Percentiles rank a stretch among this genome's conserved stretches.
Evolutionary conservation across 2,888 invertebrate genomes (phyloP).

Genomic region (Harmothoe impar): DNA sequence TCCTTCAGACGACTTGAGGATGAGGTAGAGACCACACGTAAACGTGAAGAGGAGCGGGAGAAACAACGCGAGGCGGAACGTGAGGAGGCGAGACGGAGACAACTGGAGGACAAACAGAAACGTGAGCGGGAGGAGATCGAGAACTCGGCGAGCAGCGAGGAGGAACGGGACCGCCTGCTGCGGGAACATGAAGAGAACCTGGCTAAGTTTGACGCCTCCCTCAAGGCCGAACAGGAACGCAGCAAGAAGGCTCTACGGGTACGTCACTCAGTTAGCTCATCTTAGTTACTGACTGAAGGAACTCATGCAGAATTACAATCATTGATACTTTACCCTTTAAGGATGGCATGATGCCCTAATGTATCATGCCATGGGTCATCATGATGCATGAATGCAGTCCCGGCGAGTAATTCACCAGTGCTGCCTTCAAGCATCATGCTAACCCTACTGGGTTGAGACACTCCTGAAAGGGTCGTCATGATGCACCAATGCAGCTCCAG

Average conservation of each 20-base stretch:
- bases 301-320: too few relatives aligned
- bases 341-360: too few relatives aligned
- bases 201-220: constrained; percentile 73
- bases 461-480: constrained; percentile 32
- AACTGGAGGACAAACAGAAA: constrained; percentile 75
- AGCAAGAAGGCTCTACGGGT: constrained; percentile 72
- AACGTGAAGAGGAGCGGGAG: constrained; percentile 76
- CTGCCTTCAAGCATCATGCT: too few relatives aligned
- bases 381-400: too few relatives aligned
- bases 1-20: constrained; percentile 74
- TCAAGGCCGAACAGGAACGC: constrained; percentile 75
- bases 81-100: constrained; percentile 74
- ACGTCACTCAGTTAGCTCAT: too few relatives aligned
- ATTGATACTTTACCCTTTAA: too few relatives aligned
- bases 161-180: constrained; percentile 76
- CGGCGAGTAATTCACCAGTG: too few relatives aligned
- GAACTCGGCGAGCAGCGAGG: constrained; percentile 71
- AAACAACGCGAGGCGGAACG: constrained; percentile 76
- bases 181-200: constrained; percentile 78
- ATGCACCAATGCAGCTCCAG: too few relatives aligned
- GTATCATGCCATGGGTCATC: too few relatives aligned
- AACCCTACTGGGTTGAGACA: too few relatives aligned
- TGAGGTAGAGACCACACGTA: constrained; percentile 77
- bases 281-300: too few relatives aligned
- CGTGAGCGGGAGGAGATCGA: constrained; percentile 76